Evolutionary conservation across 2,113 vertebrate genomes (phyloP).

Genomic region (Oceanodroma tethys): DNA sequence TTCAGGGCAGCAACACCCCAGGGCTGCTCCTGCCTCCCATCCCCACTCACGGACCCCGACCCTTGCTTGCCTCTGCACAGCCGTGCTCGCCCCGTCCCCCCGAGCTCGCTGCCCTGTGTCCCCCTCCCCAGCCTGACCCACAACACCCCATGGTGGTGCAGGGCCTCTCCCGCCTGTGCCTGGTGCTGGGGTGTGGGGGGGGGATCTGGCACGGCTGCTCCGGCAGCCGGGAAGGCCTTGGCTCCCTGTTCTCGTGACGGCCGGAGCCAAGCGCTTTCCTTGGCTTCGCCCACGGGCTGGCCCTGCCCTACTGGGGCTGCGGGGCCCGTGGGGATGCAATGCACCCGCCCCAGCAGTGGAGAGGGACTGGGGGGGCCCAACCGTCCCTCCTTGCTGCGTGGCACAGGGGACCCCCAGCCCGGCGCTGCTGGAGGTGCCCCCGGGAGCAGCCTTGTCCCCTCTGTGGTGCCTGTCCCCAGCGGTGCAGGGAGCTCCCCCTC

Average conservation of each 20-base stretch:
- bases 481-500: accelerated
- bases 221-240: background rate
- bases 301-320: background rate
- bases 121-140: background rate
- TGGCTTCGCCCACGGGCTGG: accelerated
- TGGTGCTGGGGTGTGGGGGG: background rate
- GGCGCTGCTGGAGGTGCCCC: background rate
- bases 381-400: background rate
- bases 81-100: accelerated
- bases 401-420: background rate
- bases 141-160: background rate
- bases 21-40: background rate
- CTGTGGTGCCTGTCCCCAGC: accelerated
- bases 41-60: accelerated
- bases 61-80: accelerated
- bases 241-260: background rate
- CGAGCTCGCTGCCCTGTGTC: background rate
- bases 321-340: background rate
- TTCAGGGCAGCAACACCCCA: background rate
- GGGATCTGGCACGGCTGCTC: background rate
- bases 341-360: background rate
- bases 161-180: accelerated
- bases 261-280: background rate
- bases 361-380: background rate
- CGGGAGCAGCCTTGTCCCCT: too few species aligned